phyloP scores from a whole-genome alignment of 2,113 vertebrate species.

The Columbina picui region DNA sequence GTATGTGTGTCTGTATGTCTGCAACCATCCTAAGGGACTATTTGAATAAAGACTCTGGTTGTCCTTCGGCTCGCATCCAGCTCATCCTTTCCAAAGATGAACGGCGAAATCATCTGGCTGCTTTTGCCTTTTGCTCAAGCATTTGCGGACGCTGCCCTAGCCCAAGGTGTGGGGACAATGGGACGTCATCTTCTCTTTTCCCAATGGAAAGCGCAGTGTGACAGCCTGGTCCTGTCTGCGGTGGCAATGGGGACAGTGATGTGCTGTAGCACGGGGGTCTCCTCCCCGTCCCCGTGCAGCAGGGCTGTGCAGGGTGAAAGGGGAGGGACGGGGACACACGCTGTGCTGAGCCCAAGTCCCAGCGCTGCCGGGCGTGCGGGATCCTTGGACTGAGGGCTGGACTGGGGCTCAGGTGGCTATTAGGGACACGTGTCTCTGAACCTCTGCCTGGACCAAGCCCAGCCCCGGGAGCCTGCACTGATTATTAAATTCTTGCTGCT shows the following conservation, averaged over 20 bases:
- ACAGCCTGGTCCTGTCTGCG: not conserved
- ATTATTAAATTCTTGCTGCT: not conserved
- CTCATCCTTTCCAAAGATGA: slow-evolving; percentile 15
- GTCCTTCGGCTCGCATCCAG: slow-evolving; percentile 55
- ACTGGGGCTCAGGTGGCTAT: rapidly evolving
- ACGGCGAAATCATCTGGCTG: not conserved
- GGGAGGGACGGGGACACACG: rapidly evolving
- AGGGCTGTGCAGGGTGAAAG: not conserved
- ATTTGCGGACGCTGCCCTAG: rapidly evolving
- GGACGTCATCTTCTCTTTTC: not conserved
- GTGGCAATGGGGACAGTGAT: rapidly evolving
- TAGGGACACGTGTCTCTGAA: not conserved
- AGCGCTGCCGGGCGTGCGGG: not conserved
- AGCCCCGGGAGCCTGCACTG: not conserved
- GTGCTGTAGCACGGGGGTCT: no score
- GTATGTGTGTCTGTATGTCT: slow-evolving; percentile 81
- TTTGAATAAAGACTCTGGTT: slow-evolving; percentile 82
- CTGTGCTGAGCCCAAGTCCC: not conserved
- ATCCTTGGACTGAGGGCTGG: not conserved
- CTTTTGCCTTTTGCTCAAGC: not conserved
- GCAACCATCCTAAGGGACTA: slow-evolving; percentile 72
- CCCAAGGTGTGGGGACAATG: no score
- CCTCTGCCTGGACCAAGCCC: not conserved
- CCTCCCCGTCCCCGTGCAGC: not conserved
- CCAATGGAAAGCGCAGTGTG: not conserved